Evolutionary conservation across 1,140 invertebrate genomes (phyloP).

Genomic region (Nautilus pompilius): DNA sequence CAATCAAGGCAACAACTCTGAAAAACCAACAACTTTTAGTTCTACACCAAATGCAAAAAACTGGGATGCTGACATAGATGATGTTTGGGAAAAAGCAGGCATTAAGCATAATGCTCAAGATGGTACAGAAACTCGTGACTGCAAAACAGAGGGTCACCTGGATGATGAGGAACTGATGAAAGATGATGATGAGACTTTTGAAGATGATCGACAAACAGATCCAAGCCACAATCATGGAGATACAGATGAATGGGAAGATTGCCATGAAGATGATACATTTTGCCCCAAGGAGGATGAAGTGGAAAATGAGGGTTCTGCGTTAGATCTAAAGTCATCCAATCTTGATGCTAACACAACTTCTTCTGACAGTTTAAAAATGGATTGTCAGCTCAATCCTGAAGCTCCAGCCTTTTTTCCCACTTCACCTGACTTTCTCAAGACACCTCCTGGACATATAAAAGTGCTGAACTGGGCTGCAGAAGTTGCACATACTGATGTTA

Average conservation of each 20-base stretch:
- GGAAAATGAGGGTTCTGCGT: background rate
- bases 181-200: constrained; percentile 13
- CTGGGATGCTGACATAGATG: background rate
- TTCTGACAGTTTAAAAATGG: constrained; percentile 13
- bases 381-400: constrained; percentile 34
- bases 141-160: constrained; percentile 5
- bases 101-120: constrained; percentile 13
- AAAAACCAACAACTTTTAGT: background rate
- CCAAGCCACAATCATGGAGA: constrained; percentile 19
- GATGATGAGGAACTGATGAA: constrained; percentile 10
- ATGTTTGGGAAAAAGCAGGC: constrained; percentile 8
- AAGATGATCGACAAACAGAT: constrained; percentile 9
- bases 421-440: constrained; percentile 26
- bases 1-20: background rate
- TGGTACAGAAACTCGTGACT: constrained; percentile 5
- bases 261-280: constrained; percentile 24
- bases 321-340: too few species aligned
- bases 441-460: constrained; percentile 17
- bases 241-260: constrained; percentile 36
- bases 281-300: constrained; percentile 15
- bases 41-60: background rate
- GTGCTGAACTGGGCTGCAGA: constrained; percentile 15
- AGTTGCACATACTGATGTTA: background rate
- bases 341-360: background rate
- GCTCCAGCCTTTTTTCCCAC: constrained; percentile 28